Percentiles rank a stretch among this genome's conserved stretches.
These are phyloP conservation scores for Pseudomugil gertrudae DNA, from an alignment of 2,797 vertebrate species.

Conservation along the genomic window DNA sequence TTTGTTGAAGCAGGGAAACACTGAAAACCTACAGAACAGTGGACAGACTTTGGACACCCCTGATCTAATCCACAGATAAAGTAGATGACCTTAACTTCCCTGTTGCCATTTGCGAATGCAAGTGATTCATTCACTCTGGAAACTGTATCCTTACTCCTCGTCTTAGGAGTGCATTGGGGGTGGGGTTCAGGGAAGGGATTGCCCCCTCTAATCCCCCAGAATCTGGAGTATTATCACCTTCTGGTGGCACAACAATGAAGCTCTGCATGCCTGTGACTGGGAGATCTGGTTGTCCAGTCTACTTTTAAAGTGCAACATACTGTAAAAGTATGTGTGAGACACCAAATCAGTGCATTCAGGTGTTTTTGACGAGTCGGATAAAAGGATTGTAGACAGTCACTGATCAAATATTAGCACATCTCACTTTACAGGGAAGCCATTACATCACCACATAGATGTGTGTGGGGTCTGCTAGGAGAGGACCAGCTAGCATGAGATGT, in stretches of 20 bases:
- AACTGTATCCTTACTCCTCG: conserved; percentile 31
- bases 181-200: conserved; percentile 43
- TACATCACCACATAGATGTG: conserved; percentile 39
- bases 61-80: not conserved
- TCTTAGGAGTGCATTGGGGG: conserved; percentile 9
- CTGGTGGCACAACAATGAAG: conserved; percentile 30
- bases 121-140: conserved; percentile 50
- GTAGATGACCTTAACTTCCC: not conserved
- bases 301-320: conserved; percentile 9
- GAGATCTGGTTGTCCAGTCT: conserved; percentile 5
- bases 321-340: conserved; percentile 3
- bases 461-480: conserved; percentile 32
- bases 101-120: conserved; percentile 25
- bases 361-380: conserved; percentile 1
- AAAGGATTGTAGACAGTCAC: not conserved
- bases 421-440: conserved; percentile 14
- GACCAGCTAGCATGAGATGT: conserved; percentile 37
- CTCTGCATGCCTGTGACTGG: conserved; percentile 9
- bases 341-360: conserved; percentile 5
- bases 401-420: conserved; percentile 11
- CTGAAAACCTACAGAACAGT: too few relatives aligned
- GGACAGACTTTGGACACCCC: too few relatives aligned
- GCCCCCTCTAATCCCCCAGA: conserved; percentile 53
- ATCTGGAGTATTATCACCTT: conserved; percentile 59
- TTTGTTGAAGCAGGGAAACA: too few relatives aligned